A percentile compares a stretch with the other conserved stretches of the same genome.
Conservation (phyloP, 2,797 vertebrate genomes). For the Sebastes taczanowskii region DNA sequence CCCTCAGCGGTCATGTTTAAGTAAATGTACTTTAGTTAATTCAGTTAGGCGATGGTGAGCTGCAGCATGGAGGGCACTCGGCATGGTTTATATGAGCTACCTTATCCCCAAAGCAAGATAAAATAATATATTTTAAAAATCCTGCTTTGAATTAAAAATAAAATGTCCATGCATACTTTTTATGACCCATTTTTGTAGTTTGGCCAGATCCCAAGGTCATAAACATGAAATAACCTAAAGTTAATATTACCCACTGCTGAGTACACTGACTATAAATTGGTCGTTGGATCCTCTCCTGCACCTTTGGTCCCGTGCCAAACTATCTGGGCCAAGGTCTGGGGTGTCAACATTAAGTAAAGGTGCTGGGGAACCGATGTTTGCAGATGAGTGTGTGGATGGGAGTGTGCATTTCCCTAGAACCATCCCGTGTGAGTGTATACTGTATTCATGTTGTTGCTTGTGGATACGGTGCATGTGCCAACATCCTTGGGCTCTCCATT, state of each 20-base stretch:
- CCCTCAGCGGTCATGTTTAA: conserved; percentile 5
- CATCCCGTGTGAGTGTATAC: neutral
- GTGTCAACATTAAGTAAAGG: conserved; percentile 4
- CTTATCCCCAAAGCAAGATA: neutral
- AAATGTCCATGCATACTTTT: neutral
- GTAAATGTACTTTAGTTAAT: conserved; percentile 13
- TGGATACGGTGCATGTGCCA: neutral
- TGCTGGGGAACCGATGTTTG: neutral
- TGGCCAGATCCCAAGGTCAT: neutral
- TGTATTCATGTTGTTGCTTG: neutral
- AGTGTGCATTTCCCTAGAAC: neutral
- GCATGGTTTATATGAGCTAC: neutral
- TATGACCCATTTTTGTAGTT: neutral
- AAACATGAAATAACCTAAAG: neutral
- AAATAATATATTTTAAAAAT: neutral
- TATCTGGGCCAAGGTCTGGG: conserved; percentile 13
- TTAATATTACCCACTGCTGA: neutral
- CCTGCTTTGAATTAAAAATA: neutral
- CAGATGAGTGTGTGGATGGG: neutral
- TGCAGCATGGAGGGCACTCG: neutral
- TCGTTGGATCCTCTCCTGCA: neutral
- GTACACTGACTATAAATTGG: conserved; percentile 9
- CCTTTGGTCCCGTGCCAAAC: conserved; percentile 12
- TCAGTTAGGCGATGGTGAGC: neutral
- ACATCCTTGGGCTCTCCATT: neutral